A percentile compares a stretch with the other conserved stretches of the same genome.
These are phyloP conservation scores for Stenodera caucasica DNA, from an alignment of 2,888 invertebrate genomes.

Conservation along the genomic window DNA sequence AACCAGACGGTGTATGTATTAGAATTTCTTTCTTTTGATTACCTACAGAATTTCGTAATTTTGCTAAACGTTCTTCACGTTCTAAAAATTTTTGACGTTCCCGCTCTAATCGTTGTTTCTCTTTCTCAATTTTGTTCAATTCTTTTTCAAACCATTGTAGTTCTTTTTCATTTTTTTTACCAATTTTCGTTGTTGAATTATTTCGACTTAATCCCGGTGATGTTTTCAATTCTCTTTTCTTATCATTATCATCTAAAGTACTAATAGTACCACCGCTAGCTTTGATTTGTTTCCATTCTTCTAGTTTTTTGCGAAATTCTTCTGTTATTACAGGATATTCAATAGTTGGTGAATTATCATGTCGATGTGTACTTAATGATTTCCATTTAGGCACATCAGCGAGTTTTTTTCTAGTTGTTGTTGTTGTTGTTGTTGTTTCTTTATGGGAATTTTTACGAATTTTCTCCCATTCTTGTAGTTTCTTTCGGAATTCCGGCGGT, in stretches of 20 bases:
- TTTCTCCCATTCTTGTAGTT: slow-evolving; percentile 84
- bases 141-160: slow-evolving; percentile 64
- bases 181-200: slow-evolving; percentile 46
- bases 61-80: slow-evolving; percentile 66
- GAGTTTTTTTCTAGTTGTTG: slow-evolving; percentile 53
- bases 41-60: slow-evolving; percentile 62
- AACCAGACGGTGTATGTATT: slow-evolving; percentile 80
- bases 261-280: slow-evolving; percentile 52
- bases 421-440: slow-evolving; percentile 31
- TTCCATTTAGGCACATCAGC: slow-evolving; percentile 68
- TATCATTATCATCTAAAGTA: slow-evolving; percentile 31
- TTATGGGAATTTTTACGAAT: slow-evolving; percentile 60
- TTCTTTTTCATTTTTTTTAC: slow-evolving; percentile 57
- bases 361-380: slow-evolving; percentile 51
- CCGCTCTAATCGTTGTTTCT: slow-evolving; percentile 63
- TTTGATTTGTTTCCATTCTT: slow-evolving; percentile 83
- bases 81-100: slow-evolving; percentile 67
- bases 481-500: slow-evolving; percentile 79
- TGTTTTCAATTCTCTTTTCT: slow-evolving; percentile 41
- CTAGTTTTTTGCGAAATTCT: slow-evolving; percentile 81
- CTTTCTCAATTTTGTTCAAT: slow-evolving; percentile 62
- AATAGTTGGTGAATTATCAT: slow-evolving; percentile 51
- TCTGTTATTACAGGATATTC: slow-evolving; percentile 73
- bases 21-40: slow-evolving; percentile 70
- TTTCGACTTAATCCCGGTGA: slow-evolving; percentile 51